These are phyloP conservation scores for Henricia sp. DNA, from an alignment of 53 echinoderm and acorn worm genomes.

Conservation along the genomic window DNA sequence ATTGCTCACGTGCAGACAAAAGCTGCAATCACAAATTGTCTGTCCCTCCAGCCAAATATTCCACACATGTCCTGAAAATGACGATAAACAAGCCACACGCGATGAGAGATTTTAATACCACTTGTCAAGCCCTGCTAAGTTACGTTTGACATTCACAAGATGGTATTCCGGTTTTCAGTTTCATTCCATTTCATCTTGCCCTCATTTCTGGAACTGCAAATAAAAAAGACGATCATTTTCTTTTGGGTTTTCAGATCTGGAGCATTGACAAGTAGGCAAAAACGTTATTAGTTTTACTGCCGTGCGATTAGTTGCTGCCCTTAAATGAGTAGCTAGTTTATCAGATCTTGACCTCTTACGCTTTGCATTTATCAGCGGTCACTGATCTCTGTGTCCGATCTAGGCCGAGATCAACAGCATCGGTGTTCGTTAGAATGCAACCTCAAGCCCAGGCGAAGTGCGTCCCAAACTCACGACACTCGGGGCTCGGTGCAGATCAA, in stretches of 20 bases:
- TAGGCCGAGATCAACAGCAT: not conserved
- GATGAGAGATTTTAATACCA: not conserved
- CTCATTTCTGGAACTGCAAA: too few relatives aligned
- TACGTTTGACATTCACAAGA: too few relatives aligned
- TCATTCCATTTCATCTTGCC: too few relatives aligned
- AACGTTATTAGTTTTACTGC: not conserved
- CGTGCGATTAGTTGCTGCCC: too few relatives aligned
- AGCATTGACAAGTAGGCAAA: too few relatives aligned
- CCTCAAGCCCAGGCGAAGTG: not conserved
- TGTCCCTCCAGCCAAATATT: not conserved
- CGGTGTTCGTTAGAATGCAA: not conserved
- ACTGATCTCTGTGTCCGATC: slow-evolving; percentile 7
- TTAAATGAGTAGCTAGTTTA: too few relatives aligned
- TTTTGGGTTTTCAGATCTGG: too few relatives aligned
- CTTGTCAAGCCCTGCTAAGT: not conserved
- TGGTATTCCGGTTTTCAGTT: too few relatives aligned
- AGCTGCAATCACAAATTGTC: not conserved
- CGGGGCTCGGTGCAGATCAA: slow-evolving; percentile 7
- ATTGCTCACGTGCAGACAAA: slow-evolving; percentile 5
- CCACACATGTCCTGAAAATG: not conserved
- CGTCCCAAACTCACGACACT: not conserved
- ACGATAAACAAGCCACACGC: not conserved
- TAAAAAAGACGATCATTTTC: too few relatives aligned
- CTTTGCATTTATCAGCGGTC: not conserved
- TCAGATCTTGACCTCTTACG: not conserved